Evolutionary conservation across 2,113 vertebrate species (phyloP).

Genomic region (Otocyon megalotis): DNA sequence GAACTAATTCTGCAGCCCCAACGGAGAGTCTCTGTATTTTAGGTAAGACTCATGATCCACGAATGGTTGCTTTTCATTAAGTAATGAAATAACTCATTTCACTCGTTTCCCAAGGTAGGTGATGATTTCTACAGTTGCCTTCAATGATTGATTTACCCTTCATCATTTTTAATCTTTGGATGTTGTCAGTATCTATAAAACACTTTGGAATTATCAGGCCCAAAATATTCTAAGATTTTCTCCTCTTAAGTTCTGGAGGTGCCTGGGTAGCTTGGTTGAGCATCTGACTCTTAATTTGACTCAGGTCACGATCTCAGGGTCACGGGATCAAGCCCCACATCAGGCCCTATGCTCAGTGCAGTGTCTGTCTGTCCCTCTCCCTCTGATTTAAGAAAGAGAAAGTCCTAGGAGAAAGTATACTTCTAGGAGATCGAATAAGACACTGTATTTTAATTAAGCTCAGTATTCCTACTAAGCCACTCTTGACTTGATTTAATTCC

Average conservation of each 20-base stretch:
- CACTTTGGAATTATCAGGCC: not conserved
- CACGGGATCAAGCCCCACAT: not conserved
- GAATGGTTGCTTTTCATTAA: not conserved
- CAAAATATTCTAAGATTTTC: slow-evolving; percentile 27
- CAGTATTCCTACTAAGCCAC: not conserved
- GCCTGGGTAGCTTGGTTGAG: not conserved
- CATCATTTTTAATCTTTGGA: slow-evolving; percentile 46
- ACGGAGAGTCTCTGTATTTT: not conserved
- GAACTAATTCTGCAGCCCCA: not conserved
- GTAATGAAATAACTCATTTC: not conserved
- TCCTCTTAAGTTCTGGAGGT: not conserved
- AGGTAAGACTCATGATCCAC: not conserved
- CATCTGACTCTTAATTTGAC: not conserved
- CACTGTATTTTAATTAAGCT: slow-evolving; percentile 45
- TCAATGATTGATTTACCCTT: slow-evolving; percentile 44
- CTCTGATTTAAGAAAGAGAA: not conserved
- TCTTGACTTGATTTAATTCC: slow-evolving; percentile 41
- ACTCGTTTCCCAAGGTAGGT: slow-evolving; percentile 1
- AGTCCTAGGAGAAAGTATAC: slow-evolving; percentile 8
- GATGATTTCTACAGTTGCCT: not conserved
- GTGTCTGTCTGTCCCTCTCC: not conserved
- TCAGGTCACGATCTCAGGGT: not conserved
- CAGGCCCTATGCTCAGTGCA: not conserved
- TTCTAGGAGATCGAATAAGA: not conserved
- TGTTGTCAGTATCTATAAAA: not conserved